Evolutionary conservation across 2,797 vertebrate species (phyloP).

Genomic region (Pipistrellus nathusii): DNA sequence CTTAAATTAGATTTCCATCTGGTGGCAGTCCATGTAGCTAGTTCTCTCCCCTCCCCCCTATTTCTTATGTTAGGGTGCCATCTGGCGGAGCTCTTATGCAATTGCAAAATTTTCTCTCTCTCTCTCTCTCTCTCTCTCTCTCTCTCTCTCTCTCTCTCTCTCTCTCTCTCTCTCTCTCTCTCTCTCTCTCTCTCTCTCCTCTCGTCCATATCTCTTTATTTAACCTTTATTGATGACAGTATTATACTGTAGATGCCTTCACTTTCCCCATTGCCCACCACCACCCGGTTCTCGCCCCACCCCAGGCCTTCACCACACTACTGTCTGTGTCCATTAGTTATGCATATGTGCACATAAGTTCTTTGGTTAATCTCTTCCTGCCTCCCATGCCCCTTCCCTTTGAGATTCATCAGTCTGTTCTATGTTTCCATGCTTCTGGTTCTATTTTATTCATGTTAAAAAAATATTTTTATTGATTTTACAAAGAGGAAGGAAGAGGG

Average conservation of each 20-base stretch:
- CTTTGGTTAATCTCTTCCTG: not conserved
- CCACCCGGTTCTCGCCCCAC: not conserved
- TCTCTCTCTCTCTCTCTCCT: too few relatives aligned
- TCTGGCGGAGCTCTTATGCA: not conserved
- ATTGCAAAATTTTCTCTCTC: not conserved
- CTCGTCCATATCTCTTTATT: too few relatives aligned
- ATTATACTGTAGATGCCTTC: not conserved
- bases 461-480: too few relatives aligned
- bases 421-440: not conserved
- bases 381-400: not conserved
- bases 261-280: not conserved
- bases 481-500: too few relatives aligned
- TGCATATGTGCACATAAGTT: not conserved
- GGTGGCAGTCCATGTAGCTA: not conserved
- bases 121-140: too few relatives aligned
- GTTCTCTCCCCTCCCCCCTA: not conserved
- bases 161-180: too few relatives aligned
- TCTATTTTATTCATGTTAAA: not conserved
- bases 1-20: not conserved
- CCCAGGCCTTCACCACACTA: not conserved
- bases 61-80: not conserved
- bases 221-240: not conserved
- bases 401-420: not conserved
- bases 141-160: too few relatives aligned
- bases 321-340: not conserved